A percentile compares a stretch with the other conserved stretches of the same genome.
phyloP scores from a whole-genome alignment of 1,140 invertebrate species.

The Spodoptera frugiperda region DNA sequence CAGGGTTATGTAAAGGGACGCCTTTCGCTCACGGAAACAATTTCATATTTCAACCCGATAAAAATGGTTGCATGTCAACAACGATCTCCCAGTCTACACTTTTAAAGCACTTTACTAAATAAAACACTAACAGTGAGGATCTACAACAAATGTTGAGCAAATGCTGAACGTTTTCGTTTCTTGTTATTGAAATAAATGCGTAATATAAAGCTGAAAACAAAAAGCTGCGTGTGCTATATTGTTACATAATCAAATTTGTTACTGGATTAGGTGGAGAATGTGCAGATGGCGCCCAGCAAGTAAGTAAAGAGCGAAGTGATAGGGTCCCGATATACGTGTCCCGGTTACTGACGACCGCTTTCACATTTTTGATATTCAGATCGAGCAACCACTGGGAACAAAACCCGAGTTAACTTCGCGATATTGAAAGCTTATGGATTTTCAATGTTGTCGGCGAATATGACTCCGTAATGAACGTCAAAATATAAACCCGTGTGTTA shows the following conservation, averaged over 20 bases:
- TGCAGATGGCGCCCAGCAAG: slow-evolving; percentile 82
- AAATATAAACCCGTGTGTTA: slow-evolving; percentile 45
- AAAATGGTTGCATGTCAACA: slow-evolving; percentile 23
- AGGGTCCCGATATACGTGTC: slow-evolving; percentile 84
- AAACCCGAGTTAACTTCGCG: slow-evolving; percentile 81
- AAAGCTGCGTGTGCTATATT: slow-evolving; percentile 60
- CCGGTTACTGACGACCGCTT: slow-evolving; percentile 81
- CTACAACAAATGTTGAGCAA: background rate
- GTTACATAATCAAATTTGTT: slow-evolving; percentile 82
- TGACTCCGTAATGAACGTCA: slow-evolving; percentile 68
- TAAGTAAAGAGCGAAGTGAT: slow-evolving; percentile 85
- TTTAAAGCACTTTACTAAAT: slow-evolving; percentile 28
- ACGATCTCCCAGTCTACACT: slow-evolving; percentile 14
- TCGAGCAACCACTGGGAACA: slow-evolving; percentile 79
- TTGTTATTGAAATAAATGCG: slow-evolving; percentile 44
- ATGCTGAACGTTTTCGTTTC: slow-evolving; percentile 31
- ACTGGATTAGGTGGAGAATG: slow-evolving; percentile 80
- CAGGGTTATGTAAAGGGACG: background rate
- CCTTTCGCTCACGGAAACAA: background rate
- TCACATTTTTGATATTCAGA: slow-evolving; percentile 86
- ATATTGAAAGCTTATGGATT: slow-evolving; percentile 86
- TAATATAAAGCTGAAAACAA: slow-evolving; percentile 41
- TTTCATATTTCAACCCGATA: slow-evolving; percentile 4
- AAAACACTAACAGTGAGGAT: slow-evolving; percentile 16
- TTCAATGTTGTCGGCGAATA: slow-evolving; percentile 80